Base-by-base conservation (phyloP, 2,888 invertebrate species). In the Phymatocera aterrima region DNA sequence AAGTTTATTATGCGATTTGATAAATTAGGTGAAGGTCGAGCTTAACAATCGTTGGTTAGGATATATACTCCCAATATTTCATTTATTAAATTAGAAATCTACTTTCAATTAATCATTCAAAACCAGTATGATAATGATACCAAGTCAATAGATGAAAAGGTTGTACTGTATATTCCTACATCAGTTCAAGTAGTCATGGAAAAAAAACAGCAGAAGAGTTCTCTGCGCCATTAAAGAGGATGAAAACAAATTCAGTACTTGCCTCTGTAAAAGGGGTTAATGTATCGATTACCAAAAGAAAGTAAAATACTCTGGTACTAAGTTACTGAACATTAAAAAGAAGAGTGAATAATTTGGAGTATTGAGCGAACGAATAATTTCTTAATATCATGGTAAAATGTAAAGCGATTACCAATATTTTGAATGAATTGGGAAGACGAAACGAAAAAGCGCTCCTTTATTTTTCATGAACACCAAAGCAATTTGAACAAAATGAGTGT, bases 251-350 rank as follows among this genome's bases (percentile, higher is more conserved):
- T 24, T 61, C 31, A 31, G 4, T 31, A 28, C 4, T 18, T 15
- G 12, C 3, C 21, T 40, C 43, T 65, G 65, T 3, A 24, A 24
- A 65, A 65, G 46, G n/a, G n/a, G n/a, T n/a, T n/a, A n/a, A n/a
- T n/a, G n/a, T n/a, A n/a, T n/a, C n/a, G n/a, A n/a, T n/a, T n/a
- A n/a, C n/a, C n/a, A n/a, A n/a, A 37, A 18, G 1, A n/a, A 43
- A 65, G n/a, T n/a, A 65, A 46, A 68, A 68, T 68, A 68, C 68
- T 68, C 43, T 28, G 6, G 28, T 46, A 68, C 34, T 24, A 68
- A 43, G 12, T 43, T 43, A 43, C 6, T 43, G 43, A 43, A 10
- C 43, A 6, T 43, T 6, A 43, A 12, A 43, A 43, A 0, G 43
- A 43, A 43, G 43, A 43, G 43, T 10, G 12, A 43, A 43, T 6